A percentile compares a stretch with the other conserved stretches of the same genome.
Conservation (phyloP, 1,140 invertebrate species). For the Leptinotarsa lineolata region DNA sequence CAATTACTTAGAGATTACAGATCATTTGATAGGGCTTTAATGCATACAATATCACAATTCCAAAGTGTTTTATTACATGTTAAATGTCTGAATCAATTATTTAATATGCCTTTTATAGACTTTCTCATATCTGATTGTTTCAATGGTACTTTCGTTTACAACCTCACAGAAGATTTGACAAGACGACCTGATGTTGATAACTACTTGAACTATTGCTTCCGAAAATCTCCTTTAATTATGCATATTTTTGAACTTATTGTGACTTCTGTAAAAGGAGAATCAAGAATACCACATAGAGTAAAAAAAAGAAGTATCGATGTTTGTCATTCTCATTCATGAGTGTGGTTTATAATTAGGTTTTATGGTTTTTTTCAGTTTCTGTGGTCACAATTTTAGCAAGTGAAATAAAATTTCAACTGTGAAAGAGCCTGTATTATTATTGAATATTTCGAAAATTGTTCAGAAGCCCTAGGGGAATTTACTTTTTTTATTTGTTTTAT, state of each 20-base stretch:
- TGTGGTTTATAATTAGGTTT: no score
- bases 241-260: slow-evolving; percentile 34
- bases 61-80: slow-evolving; percentile 69
- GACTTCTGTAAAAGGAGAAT: not conserved
- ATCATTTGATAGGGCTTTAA: slow-evolving; percentile 62
- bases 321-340: no score
- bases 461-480: no score
- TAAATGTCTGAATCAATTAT: slow-evolving; percentile 67
- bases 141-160: slow-evolving; percentile 76
- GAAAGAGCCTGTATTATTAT: no score
- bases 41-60: slow-evolving; percentile 75
- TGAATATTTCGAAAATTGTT: no score
- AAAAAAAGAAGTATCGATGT: not conserved
- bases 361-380: no score
- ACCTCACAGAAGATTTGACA: slow-evolving; percentile 58
- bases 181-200: slow-evolving; percentile 40
- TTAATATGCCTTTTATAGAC: slow-evolving; percentile 62
- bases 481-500: no score
- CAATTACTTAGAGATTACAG: slow-evolving; percentile 64
- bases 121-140: slow-evolving; percentile 64
- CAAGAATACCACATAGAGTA: not conserved
- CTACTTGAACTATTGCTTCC: slow-evolving; percentile 39
- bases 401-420: not conserved
- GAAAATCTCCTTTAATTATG: slow-evolving; percentile 33
- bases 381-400: no score